Conservation (phyloP, 2,888 invertebrate species). For the Apocheima hispidaria region DNA sequence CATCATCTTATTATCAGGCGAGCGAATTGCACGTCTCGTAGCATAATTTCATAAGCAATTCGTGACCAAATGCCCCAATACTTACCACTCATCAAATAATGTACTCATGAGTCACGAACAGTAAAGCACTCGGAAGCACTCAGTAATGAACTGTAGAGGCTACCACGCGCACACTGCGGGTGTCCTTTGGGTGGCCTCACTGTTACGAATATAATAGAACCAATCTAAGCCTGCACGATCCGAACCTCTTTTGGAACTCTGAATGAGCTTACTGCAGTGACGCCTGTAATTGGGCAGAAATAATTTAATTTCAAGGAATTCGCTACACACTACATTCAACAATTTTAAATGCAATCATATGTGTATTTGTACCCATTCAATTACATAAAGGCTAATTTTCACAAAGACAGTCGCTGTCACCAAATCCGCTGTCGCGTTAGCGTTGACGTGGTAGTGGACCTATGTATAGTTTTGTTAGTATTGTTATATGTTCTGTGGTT, state of each 20-base stretch:
- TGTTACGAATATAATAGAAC: conserved; percentile 24
- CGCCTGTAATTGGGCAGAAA: conserved; percentile 5
- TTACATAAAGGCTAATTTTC: too few relatives aligned
- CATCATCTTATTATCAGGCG: too few relatives aligned
- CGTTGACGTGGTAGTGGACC: too few relatives aligned
- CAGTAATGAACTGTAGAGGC: conserved; percentile 14
- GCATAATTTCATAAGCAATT: too few relatives aligned
- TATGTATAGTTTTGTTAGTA: too few relatives aligned
- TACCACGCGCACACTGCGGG: conserved; percentile 10
- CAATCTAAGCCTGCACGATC: conserved; percentile 26
- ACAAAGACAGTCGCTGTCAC: too few relatives aligned
- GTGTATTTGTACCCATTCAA: too few relatives aligned
- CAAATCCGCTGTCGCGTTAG: too few relatives aligned
- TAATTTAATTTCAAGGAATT: conserved; percentile 5
- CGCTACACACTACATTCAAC: neutral
- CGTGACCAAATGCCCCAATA: neutral
- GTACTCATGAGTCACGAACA: conserved; percentile 15
- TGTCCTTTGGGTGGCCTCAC: conserved; percentile 24
- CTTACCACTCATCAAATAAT: conserved; percentile 1
- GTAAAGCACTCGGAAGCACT: neutral
- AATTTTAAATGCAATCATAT: too few relatives aligned
- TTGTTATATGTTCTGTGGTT: too few relatives aligned
- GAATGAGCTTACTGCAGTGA: conserved; percentile 5
- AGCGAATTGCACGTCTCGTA: too few relatives aligned
- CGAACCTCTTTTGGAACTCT: conserved; percentile 3